Base-by-base conservation (phyloP, 35 echinoderm and acorn worm species). In the Stichopus chloronotus region DNA sequence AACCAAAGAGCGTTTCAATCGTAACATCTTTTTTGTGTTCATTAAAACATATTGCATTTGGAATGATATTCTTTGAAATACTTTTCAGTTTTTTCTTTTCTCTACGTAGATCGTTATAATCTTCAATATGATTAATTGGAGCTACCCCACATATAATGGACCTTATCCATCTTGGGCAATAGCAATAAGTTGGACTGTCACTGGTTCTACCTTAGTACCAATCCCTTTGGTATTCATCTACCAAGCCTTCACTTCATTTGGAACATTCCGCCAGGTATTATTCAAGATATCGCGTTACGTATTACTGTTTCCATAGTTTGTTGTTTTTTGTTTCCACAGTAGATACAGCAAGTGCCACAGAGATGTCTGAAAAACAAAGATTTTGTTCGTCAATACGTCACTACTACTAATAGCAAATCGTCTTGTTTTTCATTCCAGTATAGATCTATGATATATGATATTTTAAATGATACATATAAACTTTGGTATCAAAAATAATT, bases 81-180 rank as follows among this genome's bases (percentile, higher is more conserved):
- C 30, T 43, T 43, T 43, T 43, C 30, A 43, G 63, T 71, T 11
- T 71, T 13, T 79, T 79, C 21, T n/a, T 22, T 6, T 23, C 14
- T 23, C 77, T 22, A 25, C 22, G n/a, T 21, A 79, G 77, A 79
- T 9, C 77, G 22, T 79, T 23, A 22, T 79, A 6, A n/a, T 79
- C 14, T 14, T 79, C 22, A 79, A 79, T 52, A 19, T 14, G 6
- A 22, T 79, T 9, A 23, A 52, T 21, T 79, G 77, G 77, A 79
- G 14, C 77, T 79, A 79, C 77, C 77, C 77, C 14, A 79, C 77
- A 22, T 79, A 79, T 52, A 79, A 79, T 23, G 77, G 77, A 25
- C 77, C 77, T 9, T 79, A 79, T 21, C 77, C 77, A 19, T 25
- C 22, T 11, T 79, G 77, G 77, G 77, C 77, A 21, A 9, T 79